Base-by-base conservation (phyloP, 2,888 invertebrate species). In the Isoperla grammatica region DNA sequence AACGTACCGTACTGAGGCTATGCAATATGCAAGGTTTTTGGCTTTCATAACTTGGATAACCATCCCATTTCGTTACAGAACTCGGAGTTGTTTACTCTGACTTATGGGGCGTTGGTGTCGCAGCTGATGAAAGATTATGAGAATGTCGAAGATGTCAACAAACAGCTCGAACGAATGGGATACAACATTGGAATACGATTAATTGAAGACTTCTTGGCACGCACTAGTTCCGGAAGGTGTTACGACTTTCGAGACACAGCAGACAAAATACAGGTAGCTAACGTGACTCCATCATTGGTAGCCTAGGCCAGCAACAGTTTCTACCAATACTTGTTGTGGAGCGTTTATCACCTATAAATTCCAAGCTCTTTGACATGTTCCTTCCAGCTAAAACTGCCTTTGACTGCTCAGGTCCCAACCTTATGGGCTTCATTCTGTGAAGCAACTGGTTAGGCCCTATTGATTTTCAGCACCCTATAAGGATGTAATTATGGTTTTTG, bases 121-220 rank as follows among this genome's bases (percentile, higher is more conserved):
- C 98, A 99, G 78, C 86, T 99, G 79, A 77, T 99, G 17, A 93
- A 95, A 74, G 99, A 99, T 73, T 89, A 90, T 69, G 98, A 99
- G 72, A 95, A 92, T 75, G 87, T 93, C 4, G 97, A 98, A 40
- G 97, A 98, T 78, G 97, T 99, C 0, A 99, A 97, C 73, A 95
- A 95, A 71, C 97, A 99, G 71, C 76, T 97, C 61, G 95, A 96
- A 70, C 78, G 93, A 71, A 88, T 95, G 76, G 99, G 99, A 3
- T 99, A 98, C 73, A 99, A 98, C 72, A 99, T 99, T 85, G 99
- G 99, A 11, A 88, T 98, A 56, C 82, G 99, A 46, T 77, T 99
- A 40, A 96, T 99, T 63, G 99, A 99, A 78, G 99, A 99, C 73
- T 99, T 95, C 70, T 78, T 99, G 9, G 95, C 98, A 0, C 84